phyloP scores from a whole-genome alignment of 1,140 invertebrate genomes.

The Lasioglossum albipes region DNA sequence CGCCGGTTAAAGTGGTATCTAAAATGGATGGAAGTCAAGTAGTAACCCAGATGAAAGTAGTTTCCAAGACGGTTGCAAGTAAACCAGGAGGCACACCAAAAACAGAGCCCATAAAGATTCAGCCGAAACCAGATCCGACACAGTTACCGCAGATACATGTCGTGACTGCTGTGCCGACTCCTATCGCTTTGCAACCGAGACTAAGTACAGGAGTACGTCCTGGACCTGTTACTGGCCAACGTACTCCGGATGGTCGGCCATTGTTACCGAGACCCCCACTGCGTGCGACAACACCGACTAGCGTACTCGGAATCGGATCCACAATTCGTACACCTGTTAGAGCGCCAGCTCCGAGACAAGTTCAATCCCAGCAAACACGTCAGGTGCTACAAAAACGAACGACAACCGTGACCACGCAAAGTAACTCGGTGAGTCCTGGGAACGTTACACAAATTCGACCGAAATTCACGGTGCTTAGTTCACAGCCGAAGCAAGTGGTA shows the following conservation, averaged over 20 bases:
- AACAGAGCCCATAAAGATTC: constrained; percentile 77
- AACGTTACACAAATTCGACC: constrained; percentile 66
- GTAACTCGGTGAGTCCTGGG: constrained; percentile 51
- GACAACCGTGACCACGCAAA: constrained; percentile 59
- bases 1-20: constrained; percentile 76
- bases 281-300: constrained; percentile 68
- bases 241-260: constrained; percentile 69
- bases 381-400: constrained; percentile 72
- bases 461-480: constrained; percentile 62
- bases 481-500: constrained; percentile 65
- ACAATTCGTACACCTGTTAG: constrained; percentile 70
- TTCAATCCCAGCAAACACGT: constrained; percentile 56
- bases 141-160: constrained; percentile 78
- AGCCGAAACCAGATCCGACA: constrained; percentile 76
- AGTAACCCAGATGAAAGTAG: constrained; percentile 78
- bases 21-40: constrained; percentile 77
- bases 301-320: constrained; percentile 68
- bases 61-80: constrained; percentile 67
- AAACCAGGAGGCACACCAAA: constrained; percentile 71
- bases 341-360: constrained; percentile 65
- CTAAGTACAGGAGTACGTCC: constrained; percentile 67
- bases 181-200: constrained; percentile 69
- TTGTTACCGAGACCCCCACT: constrained; percentile 72
- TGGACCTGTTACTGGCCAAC: constrained; percentile 53
- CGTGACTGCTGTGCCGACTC: constrained; percentile 71